Percentiles rank a stretch among this genome's conserved stretches.
Evolutionary conservation across 2,113 vertebrate genomes (phyloP).

Genomic region (Geococcyx californianus): DNA sequence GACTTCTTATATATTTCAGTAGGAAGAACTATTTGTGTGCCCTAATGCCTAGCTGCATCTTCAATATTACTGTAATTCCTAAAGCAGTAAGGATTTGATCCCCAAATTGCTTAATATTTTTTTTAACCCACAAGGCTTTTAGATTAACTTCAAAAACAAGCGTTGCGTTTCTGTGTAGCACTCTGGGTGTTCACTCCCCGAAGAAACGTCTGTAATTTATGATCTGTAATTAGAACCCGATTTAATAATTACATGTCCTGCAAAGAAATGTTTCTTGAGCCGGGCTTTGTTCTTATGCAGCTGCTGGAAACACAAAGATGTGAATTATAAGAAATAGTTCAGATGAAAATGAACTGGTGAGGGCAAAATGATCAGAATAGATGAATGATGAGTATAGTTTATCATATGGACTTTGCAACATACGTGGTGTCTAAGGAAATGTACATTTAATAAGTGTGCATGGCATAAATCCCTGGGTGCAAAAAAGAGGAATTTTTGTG

Average conservation of each 20-base stretch:
- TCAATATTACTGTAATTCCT: not conserved
- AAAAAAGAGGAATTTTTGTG: not conserved
- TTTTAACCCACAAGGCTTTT: not conserved
- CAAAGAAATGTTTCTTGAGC: slow-evolving; percentile 49
- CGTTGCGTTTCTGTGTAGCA: not conserved
- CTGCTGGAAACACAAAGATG: slow-evolving; percentile 22
- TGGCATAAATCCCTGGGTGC: not conserved
- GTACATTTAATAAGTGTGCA: not conserved
- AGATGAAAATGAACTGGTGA: not conserved
- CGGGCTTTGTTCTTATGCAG: slow-evolving; percentile 51
- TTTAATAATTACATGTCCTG: slow-evolving; percentile 59
- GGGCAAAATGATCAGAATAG: not conserved
- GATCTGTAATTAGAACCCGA: slow-evolving; percentile 54
- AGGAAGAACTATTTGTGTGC: not conserved
- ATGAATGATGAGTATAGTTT: not conserved
- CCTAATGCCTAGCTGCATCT: not conserved
- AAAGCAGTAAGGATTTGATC: not conserved
- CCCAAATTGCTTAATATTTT: not conserved
- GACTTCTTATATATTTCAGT: not conserved
- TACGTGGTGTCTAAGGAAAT: not conserved
- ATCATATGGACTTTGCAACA: not conserved
- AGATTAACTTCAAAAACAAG: not conserved
- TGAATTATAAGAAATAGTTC: not conserved
- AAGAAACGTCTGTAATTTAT: slow-evolving; percentile 40
- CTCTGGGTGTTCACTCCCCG: not conserved